phyloP scores from a whole-genome alignment of 2,888 invertebrate species.

The Platypus cylindrus region DNA sequence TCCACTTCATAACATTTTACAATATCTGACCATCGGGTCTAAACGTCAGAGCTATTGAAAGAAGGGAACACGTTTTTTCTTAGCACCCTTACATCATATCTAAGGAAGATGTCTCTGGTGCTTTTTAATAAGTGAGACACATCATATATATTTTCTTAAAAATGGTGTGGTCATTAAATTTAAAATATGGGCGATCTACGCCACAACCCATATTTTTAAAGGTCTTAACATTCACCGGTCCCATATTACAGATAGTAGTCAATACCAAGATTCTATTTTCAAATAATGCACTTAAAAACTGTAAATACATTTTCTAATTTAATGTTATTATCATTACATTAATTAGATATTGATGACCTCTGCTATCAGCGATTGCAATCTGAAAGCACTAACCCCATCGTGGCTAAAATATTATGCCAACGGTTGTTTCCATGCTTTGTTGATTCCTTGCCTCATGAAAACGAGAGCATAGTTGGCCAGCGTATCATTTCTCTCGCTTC shows the following conservation, averaged over 20 bases:
- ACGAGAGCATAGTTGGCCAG: too few relatives aligned
- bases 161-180: not conserved
- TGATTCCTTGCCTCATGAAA: too few relatives aligned
- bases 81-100: constrained; percentile 13
- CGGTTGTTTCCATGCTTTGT: too few relatives aligned
- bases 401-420: too few relatives aligned
- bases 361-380: too few relatives aligned
- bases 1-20: not conserved
- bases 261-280: constrained; percentile 11
- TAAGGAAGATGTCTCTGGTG: constrained; percentile 8
- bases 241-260: constrained; percentile 16
- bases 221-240: constrained; percentile 11
- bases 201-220: not conserved
- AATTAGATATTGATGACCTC: too few relatives aligned
- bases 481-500: too few relatives aligned
- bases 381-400: too few relatives aligned
- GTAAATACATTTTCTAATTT: too few relatives aligned
- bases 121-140: constrained; percentile 9
- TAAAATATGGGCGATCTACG: constrained; percentile 4
- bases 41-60: constrained; percentile 3
- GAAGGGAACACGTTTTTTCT: too few relatives aligned
- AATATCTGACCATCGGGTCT: constrained; percentile 3
- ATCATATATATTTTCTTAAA: constrained; percentile 7
- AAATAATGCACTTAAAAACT: too few relatives aligned
- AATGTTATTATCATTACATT: too few relatives aligned